These are phyloP conservation scores for Pelobates cultripes DNA, from an alignment of 2,797 vertebrate species.

Conservation along the genomic window DNA sequence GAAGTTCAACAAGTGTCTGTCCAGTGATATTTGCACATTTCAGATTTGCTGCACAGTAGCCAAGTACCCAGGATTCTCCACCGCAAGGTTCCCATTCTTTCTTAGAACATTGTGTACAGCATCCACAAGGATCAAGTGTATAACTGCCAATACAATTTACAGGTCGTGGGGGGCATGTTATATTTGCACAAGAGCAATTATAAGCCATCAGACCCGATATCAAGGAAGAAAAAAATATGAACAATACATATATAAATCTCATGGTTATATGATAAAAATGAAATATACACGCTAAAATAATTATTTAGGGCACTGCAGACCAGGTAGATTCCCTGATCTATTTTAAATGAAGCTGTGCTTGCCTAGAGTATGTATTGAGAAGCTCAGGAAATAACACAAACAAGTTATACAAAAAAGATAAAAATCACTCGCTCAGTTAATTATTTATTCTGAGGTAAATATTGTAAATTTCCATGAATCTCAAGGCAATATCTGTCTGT, in stretches of 20 bases:
- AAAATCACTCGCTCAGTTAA: not conserved
- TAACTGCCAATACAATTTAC: not conserved
- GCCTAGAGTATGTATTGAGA: not conserved
- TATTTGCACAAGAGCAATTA: constrained; percentile 22
- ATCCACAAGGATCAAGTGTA: constrained; percentile 29
- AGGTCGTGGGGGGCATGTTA: not conserved
- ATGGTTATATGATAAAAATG: not conserved
- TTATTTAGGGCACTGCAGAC: not conserved
- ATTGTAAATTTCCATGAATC: too few species aligned
- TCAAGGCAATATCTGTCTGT: too few species aligned
- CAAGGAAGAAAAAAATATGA: not conserved
- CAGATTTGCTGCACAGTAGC: constrained; percentile 1
- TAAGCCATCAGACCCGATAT: not conserved
- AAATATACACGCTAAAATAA: not conserved
- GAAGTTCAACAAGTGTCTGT: constrained; percentile 18
- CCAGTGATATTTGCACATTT: constrained; percentile 25
- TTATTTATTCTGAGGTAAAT: not conserved
- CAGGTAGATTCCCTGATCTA: not conserved
- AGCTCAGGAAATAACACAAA: not conserved
- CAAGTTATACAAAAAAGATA: not conserved
- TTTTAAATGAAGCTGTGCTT: not conserved
- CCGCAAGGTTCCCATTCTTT: constrained; percentile 11
- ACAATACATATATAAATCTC: not conserved
- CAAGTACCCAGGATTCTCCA: constrained; percentile 26
- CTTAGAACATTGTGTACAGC: constrained; percentile 31